Base-by-base conservation (phyloP, 2,113 vertebrate species). In the Trogon surrucura region DNA sequence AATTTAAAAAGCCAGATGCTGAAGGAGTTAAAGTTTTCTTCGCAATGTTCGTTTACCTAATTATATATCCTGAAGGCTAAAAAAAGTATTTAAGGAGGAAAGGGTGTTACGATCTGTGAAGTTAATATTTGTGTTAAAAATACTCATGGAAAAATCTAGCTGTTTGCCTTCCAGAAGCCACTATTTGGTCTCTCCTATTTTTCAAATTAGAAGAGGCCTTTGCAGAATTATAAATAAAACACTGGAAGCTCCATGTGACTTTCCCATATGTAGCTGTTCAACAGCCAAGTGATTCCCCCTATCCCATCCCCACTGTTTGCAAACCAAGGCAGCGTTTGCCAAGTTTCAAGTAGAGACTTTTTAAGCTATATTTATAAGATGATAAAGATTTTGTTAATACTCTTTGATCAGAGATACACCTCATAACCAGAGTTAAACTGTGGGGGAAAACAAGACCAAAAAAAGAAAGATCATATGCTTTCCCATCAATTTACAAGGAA, bases 141-240 rank as follows among this genome's bases (percentile, higher is more conserved):
- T 84, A 92, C 21, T 56, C 34, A 72, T 17, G 44, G 72, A 94
- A 94, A 93, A 94, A 88, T 67, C 38, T 70, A 79, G 61, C 53
- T 89, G 72, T 81, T 88, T 84, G 90, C 72, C 93, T 90, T 94
- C 80, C 85, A 93, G 57, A 95, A 91, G 61, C 61, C 41, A 70
- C 57, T 84, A 26, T 54, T 89, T 91, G 53, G 83, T 91, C 45
- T 93, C 70, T 91, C 38, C 67, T 81, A 61, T 81, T 92, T 94
- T 94, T 84, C 75, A 84, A 91, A 85, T 73, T 67, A 92, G 60
- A 84, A 84, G 77, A 94, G 53, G 83, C 77, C 83, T 88, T 95
- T 94, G 83, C 85, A 92, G 73, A 94, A 95, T 93, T 96, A 50
- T 79, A 96, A 96, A 90, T 94, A 95, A 93, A 96, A 41, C 69